Percentiles rank a stretch among this genome's conserved stretches.
Conservation (phyloP, 1,140 invertebrate species). For the Ladona fulva region DNA sequence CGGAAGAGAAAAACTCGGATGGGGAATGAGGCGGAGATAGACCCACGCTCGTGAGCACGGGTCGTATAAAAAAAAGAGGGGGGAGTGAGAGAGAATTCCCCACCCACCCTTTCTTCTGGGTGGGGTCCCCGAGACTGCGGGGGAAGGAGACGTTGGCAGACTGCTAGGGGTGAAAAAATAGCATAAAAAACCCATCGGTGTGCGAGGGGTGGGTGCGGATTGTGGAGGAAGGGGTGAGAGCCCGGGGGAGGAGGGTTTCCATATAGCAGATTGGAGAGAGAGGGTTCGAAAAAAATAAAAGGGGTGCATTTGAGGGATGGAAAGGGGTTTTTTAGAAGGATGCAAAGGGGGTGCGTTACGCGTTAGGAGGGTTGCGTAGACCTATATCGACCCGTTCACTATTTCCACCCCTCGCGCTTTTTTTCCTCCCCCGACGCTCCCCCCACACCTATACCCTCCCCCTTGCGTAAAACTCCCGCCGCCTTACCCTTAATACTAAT, state of each 20-base stretch:
- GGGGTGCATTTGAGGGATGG: constrained; percentile 1
- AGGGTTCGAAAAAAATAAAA: constrained; percentile 6
- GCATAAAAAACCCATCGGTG: background rate
- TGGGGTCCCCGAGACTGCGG: background rate
- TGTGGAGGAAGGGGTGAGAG: background rate
- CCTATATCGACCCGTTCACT: background rate
- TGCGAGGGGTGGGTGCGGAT: background rate
- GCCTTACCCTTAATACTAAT: too few species aligned
- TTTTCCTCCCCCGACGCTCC: background rate
- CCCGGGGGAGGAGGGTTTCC: background rate
- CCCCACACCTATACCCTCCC: background rate
- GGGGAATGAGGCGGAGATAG: too few species aligned
- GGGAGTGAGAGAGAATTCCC: background rate
- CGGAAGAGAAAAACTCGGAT: too few species aligned
- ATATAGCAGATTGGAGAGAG: background rate
- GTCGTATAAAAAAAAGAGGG: background rate
- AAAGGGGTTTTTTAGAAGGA: background rate
- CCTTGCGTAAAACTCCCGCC: background rate
- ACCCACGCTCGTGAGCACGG: too few species aligned
- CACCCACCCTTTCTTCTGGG: background rate
- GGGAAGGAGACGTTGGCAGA: background rate
- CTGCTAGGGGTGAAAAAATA: background rate
- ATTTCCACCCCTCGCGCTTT: background rate
- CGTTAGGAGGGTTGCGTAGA: background rate
- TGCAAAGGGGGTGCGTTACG: background rate